Conservation (phyloP, 2,888 invertebrate genomes). For the Agonopterix heracliana region DNA sequence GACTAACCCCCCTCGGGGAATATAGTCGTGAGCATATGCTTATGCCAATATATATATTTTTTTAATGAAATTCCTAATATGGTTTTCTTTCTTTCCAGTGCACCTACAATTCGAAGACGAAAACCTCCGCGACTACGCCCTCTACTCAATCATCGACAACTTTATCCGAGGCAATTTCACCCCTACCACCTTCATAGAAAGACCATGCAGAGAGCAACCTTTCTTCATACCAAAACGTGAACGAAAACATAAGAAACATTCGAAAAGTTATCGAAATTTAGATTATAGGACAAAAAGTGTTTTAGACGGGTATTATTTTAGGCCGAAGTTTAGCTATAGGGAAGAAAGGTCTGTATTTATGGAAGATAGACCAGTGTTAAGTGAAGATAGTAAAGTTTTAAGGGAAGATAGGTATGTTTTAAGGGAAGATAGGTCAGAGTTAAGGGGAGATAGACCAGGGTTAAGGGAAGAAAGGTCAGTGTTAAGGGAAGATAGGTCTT, state of each 20-base stretch:
- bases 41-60: too few relatives aligned
- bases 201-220: slow-evolving; percentile 55
- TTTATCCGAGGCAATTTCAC: slow-evolving; percentile 64
- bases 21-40: too few relatives aligned
- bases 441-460: not conserved
- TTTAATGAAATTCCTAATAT: too few relatives aligned
- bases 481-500: slow-evolving; percentile 25
- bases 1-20: too few relatives aligned
- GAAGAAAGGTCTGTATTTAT: slow-evolving; percentile 17
- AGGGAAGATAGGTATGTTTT: not conserved
- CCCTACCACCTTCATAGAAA: slow-evolving; percentile 49
- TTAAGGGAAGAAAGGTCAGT: not conserved
- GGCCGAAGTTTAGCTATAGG: slow-evolving; percentile 44
- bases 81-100: slow-evolving; percentile 46
- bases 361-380: not conserved
- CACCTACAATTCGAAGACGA: slow-evolving; percentile 50
- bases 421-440: not conserved
- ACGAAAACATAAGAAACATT: slow-evolving; percentile 35
- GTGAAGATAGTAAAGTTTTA: not conserved
- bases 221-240: slow-evolving; percentile 57
- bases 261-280: slow-evolving; percentile 1
- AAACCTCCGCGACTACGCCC: slow-evolving; percentile 53
- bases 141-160: slow-evolving; percentile 55
- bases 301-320: slow-evolving; percentile 46
- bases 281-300: slow-evolving; percentile 28